Evolutionary conservation across 2,113 vertebrate species (phyloP).

Genomic region (Cettia cetti): DNA sequence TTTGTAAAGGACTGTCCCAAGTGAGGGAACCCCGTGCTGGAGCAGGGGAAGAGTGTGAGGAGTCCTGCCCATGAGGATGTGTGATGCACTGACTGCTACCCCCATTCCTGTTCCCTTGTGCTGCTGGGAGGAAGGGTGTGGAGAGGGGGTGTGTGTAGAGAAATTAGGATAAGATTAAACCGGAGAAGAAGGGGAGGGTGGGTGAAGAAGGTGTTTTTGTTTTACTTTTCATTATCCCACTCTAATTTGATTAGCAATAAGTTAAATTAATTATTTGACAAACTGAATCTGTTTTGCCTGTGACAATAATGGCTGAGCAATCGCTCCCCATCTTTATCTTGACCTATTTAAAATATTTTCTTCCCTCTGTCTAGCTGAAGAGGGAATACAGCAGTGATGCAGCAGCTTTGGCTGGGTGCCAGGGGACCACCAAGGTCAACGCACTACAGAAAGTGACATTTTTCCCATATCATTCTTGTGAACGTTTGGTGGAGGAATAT

Average conservation of each 20-base stretch:
- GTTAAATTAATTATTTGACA: neutral
- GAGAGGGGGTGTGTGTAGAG: neutral
- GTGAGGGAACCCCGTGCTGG: neutral
- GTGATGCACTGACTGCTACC: neutral
- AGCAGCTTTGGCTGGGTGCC: neutral
- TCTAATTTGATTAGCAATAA: neutral
- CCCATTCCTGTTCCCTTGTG: neutral
- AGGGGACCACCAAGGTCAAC: neutral
- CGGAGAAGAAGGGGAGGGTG: neutral
- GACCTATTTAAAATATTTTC: neutral
- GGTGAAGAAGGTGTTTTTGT: neutral
- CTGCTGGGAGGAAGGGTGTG: neutral
- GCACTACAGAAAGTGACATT: neutral
- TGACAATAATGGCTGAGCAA: neutral
- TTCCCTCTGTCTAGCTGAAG: neutral
- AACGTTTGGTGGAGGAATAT: neutral
- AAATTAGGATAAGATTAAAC: neutral
- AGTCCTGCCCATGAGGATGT: neutral
- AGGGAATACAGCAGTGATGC: neutral
- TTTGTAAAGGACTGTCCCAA: neutral
- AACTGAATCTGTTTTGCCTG: neutral
- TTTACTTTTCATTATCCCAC: neutral
- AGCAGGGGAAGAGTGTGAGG: neutral
- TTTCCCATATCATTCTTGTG: neutral
- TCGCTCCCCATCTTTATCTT: neutral